Base-by-base conservation (phyloP, 2,113 vertebrate species). In the Leucopternis melanops region DNA sequence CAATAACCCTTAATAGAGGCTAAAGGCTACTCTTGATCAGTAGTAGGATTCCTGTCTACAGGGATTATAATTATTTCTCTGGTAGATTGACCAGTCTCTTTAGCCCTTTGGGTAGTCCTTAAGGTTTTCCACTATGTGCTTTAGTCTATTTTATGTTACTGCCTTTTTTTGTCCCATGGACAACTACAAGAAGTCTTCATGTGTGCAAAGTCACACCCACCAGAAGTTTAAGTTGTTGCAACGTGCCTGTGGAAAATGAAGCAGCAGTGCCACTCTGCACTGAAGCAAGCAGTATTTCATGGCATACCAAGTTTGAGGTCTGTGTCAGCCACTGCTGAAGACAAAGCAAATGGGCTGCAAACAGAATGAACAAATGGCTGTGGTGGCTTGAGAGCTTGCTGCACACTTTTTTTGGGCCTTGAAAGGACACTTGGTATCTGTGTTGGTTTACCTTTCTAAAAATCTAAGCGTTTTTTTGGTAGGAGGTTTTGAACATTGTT, bases 321-420 rank as follows among this genome's bases (percentile, higher is more conserved):
- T 78, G 40, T 0, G 0, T 20, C 58, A 50, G 57, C 65, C 65
- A 18, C 38, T 1, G 1, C 75, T 29, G 10, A 36, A 59, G 52
- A 58, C 57, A 52, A 78, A 65, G 32, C 42, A 50, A 49, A 62
- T 5, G 5, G 13, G 11, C 42, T 70, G 36, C 14, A 92, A 14
- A 50, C 5, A 2, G 55, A 63, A 38, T 3, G 14, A 63, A 52
- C 25, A 45, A 83, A 17, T 5, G 8, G 36, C 42, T 1, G 1
- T 6, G 29, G 34, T 13, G 4, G 32, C 55, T 66, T 54, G 31
- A 79, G 45, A 80, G 49, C 16, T 34, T 0, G 4, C 19, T 57
- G 40, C 22, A 9, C 0, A 4, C 36, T 52, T 31, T 55, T n/a
- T 25, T 38, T 13, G 55, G 34, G 16, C 5, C 14, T 5, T 81